These are phyloP conservation scores for Drosophila yakuba DNA, from an alignment of 1,140 invertebrate species.

Conservation along the genomic window DNA sequence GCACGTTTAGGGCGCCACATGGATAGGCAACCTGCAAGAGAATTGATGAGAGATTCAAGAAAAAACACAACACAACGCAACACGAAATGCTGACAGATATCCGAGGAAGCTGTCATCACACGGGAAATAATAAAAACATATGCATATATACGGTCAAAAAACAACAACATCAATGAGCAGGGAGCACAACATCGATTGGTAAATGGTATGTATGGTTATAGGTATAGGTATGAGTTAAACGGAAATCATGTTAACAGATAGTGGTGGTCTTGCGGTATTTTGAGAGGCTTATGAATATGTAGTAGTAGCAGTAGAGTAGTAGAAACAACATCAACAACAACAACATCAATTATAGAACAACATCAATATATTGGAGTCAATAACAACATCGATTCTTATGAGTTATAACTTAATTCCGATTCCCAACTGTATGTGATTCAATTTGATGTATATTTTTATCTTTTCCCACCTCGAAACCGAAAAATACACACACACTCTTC, in stretches of 20 bases:
- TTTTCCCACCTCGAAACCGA: conserved; percentile 4
- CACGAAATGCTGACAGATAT: conserved; percentile 2
- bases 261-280: conserved; percentile 54
- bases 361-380: conserved; percentile 70
- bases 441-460: not conserved
- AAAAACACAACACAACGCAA: conserved; percentile 38
- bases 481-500: not conserved
- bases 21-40: conserved; percentile 67
- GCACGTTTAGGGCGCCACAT: conserved; percentile 56
- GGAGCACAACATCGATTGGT: conserved; percentile 43
- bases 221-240: conserved; percentile 17
- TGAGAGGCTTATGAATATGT: conserved; percentile 39
- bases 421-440: not conserved
- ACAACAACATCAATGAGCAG: conserved; percentile 59
- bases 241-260: conserved; percentile 59
- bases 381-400: conserved; percentile 70
- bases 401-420: conserved; percentile 9
- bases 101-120: conserved; percentile 12
- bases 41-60: conserved; percentile 55
- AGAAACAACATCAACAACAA: conserved; percentile 78
- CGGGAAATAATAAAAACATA: conserved; percentile 47
- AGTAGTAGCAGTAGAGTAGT: conserved; percentile 62
- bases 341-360: conserved; percentile 80
- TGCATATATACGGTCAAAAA: conserved; percentile 38
- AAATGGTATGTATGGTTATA: conserved; percentile 30